Base-by-base conservation (phyloP, 2,888 invertebrate genomes). In the Sarcophaga caerulescens region DNA sequence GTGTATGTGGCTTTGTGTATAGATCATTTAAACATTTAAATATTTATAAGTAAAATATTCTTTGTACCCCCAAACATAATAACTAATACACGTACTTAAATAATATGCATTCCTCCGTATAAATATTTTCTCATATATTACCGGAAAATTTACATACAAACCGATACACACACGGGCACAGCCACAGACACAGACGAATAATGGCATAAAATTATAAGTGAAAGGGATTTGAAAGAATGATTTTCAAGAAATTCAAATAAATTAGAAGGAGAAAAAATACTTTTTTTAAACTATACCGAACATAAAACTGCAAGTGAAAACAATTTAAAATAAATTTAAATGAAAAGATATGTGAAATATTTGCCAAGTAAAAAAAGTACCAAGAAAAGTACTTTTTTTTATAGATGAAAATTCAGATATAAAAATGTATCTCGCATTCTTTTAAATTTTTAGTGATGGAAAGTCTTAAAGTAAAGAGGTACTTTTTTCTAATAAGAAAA, bases 111-210 rank as follows among this genome's bases (percentile, higher is more conserved):
- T 74, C 74, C 81, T 35, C 35, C 45, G 68, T 19, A 62, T 25
- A 81, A 81, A 84, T 81, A 81, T 77, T 84, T 85, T 60, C 25
- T 78, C 44, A 75, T 59, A 63, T 59, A 65, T 76, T 65, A 77
- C 35, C 10, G n/a, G 17, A 19, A 25, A 44, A 17, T 5, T 35
- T 35, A 19, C 12, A 60, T 19, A 45, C 21, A 5, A 5, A 19
- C 25, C 21, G 21, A 65, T 4, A 59, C 25, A 21, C 19, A 25
- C 12, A 52, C 60, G 62, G 19, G 3, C 23, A 68, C 23, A 59
- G 3, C 2, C 0, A 11, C 57, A 52, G 45, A 2, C 10, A 66
- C 52, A 57, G 57, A 17, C 57, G 1, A 17, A 57, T 57, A 57
- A 17, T 14, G 57, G 57, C 57, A 17, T 57, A 57, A 14, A 57